Evolutionary conservation across 2,888 invertebrate species (phyloP), one percentile per base, ranked within the genome.

Genomic region (Cyclophora albipunctata): DNA sequence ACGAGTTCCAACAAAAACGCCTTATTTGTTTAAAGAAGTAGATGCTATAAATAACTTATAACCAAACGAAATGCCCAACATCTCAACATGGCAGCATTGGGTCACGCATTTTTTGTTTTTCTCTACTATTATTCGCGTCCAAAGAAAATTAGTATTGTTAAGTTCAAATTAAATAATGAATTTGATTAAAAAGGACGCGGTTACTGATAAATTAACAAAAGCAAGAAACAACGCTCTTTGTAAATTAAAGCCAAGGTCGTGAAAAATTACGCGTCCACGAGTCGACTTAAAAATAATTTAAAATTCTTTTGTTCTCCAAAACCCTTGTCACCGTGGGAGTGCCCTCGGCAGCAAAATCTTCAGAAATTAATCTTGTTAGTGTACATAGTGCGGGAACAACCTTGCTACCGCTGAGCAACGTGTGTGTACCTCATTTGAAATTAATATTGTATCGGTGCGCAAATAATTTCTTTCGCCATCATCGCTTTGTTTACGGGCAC

Each of bases 381-480:
- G 37, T 37, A 37, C 37, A 5, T 37, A 37, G 37, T 20, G 20
- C 20, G 20, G 20, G 20, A 20, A 20, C 20, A 20, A 20, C 20
- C 20, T 20, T 20, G 20, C 20, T 20, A 20, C 20, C 20, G 20
- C 20, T 20, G 20, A 20, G 20, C 20, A 20, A 20, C 20, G 20
- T 20, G 20, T 20, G 20, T 20, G 5, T 5, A 37, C 37, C 37
- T 5, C 37, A 5, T 37, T 37, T 37, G 37, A 5, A 37, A 4
- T 37, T 5, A 37, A 37, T 37, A 37, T 37, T 37, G 5, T 5
- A 37, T 37, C 58, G 61, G 45, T 55, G 62, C 60, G 60, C 59
- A 62, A 63, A 66, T 63, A 45, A 64, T 65, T 69, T 57, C 57
- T 62, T 63, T 59, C 50, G 48, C 51, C 58, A 54, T 59, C 59